These are phyloP conservation scores for Otus scops DNA, from an alignment of 2,797 vertebrate genomes.

Conservation along the genomic window DNA sequence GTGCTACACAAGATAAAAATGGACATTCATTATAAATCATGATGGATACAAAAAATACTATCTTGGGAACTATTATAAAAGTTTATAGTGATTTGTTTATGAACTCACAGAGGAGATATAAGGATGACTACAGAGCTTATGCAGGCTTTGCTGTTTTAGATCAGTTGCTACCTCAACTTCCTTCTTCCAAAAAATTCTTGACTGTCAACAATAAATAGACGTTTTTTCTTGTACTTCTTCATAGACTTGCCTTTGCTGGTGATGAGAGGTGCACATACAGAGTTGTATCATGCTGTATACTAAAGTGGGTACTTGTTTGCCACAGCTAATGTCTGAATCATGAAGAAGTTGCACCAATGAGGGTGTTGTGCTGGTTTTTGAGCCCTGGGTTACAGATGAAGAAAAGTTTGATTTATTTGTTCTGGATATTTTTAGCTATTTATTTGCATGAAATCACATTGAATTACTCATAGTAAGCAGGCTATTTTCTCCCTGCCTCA, in stretches of 20 bases:
- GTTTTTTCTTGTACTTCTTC: not conserved
- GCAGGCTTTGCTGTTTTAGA: not conserved
- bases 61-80: not conserved
- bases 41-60: not conserved
- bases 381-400: not conserved
- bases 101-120: not conserved
- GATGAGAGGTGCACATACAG: not conserved
- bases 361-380: not conserved
- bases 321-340: not conserved
- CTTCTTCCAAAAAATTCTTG: not conserved
- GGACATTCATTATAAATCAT: not conserved
- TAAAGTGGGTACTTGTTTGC: not conserved
- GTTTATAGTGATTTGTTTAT: not conserved
- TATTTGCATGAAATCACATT: not conserved
- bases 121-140: not conserved
- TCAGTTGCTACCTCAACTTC: not conserved
- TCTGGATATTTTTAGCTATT: not conserved
- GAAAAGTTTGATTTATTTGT: not conserved
- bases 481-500: not conserved
- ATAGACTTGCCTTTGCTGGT: not conserved
- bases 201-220: not conserved
- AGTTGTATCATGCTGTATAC: not conserved
- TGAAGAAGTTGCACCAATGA: fast-evolving
- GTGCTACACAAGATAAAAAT: not conserved
- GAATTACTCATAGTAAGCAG: not conserved